These are phyloP conservation scores for Tenthredo notha DNA, from an alignment of 2,888 invertebrate species.

Conservation along the genomic window DNA sequence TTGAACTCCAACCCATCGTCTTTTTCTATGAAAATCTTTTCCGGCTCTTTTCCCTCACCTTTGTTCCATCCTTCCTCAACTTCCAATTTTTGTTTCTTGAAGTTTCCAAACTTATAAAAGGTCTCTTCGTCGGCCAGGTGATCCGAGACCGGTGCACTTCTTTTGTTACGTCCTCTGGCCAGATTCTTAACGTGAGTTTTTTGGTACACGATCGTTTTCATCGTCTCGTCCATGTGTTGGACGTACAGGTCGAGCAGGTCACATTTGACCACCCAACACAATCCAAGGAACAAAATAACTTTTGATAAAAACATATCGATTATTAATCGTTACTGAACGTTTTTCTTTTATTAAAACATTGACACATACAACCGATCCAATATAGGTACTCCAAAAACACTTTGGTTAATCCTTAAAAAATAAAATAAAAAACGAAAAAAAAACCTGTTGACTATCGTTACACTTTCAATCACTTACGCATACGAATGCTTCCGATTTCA, in stretches of 20 bases:
- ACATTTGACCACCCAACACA: slow-evolving; percentile 65
- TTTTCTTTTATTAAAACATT: slow-evolving; percentile 7
- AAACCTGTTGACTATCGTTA: slow-evolving; percentile 54
- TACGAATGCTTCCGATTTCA: background rate
- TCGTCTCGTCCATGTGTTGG: slow-evolving; percentile 76
- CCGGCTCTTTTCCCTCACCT: background rate
- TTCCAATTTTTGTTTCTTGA: slow-evolving; percentile 70
- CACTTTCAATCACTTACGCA: slow-evolving; percentile 22
- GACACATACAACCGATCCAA: background rate
- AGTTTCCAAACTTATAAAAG: slow-evolving; percentile 64
- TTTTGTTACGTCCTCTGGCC: slow-evolving; percentile 60
- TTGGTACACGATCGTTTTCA: slow-evolving; percentile 68
- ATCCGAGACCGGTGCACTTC: slow-evolving; percentile 59
- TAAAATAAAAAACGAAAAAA: background rate
- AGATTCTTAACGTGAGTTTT: slow-evolving; percentile 63
- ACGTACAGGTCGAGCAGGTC: slow-evolving; percentile 76
- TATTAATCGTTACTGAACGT: background rate
- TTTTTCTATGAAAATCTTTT: slow-evolving; percentile 61
- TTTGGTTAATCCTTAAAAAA: background rate
- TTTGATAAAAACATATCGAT: slow-evolving; percentile 66
- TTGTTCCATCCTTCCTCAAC: slow-evolving; percentile 64
- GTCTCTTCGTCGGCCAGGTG: slow-evolving; percentile 58
- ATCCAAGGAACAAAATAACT: slow-evolving; percentile 62
- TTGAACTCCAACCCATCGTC: slow-evolving; percentile 68
- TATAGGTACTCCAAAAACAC: background rate